phyloP scores from a whole-genome alignment of 2,888 invertebrate genomes.

The Helobdella robusta region DNA sequence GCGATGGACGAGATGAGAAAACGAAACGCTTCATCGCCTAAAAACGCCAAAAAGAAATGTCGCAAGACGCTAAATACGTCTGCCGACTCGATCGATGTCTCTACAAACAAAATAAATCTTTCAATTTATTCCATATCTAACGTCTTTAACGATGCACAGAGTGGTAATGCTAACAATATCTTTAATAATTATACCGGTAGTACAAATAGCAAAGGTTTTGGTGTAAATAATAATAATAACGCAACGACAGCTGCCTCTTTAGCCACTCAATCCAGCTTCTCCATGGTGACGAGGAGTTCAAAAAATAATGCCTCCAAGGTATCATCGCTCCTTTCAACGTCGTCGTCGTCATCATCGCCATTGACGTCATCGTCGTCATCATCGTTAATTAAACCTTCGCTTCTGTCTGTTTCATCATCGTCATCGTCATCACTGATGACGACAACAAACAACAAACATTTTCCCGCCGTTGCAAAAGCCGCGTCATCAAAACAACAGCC shows the following conservation, averaged over 20 bases:
- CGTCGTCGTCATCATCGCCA: neutral
- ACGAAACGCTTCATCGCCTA: neutral
- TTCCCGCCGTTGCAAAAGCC: neutral
- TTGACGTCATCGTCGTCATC: neutral
- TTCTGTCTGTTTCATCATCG: slow-evolving; percentile 10
- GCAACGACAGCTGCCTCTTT: too few relatives aligned
- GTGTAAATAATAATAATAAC: too few relatives aligned
- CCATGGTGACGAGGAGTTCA: neutral
- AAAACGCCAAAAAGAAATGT: slow-evolving; percentile 3
- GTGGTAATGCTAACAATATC: too few relatives aligned
- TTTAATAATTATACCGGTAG: too few relatives aligned
- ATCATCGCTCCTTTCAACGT: neutral
- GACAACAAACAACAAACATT: neutral
- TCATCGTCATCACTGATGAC: neutral
- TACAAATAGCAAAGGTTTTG: too few relatives aligned
- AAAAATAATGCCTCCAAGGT: neutral
- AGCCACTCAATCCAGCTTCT: neutral
- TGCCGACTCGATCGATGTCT: too few relatives aligned
- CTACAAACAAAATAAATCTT: too few relatives aligned
- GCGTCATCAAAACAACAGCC: neutral
- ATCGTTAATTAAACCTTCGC: neutral
- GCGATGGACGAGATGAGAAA: neutral
- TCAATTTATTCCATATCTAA: too few relatives aligned
- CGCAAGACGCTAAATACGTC: too few relatives aligned
- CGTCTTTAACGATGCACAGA: too few relatives aligned